Evolutionary conservation across 2,113 vertebrate genomes (phyloP), one percentile per base, ranked within the genome.

Genomic region (Oceanites oceanicus): DNA sequence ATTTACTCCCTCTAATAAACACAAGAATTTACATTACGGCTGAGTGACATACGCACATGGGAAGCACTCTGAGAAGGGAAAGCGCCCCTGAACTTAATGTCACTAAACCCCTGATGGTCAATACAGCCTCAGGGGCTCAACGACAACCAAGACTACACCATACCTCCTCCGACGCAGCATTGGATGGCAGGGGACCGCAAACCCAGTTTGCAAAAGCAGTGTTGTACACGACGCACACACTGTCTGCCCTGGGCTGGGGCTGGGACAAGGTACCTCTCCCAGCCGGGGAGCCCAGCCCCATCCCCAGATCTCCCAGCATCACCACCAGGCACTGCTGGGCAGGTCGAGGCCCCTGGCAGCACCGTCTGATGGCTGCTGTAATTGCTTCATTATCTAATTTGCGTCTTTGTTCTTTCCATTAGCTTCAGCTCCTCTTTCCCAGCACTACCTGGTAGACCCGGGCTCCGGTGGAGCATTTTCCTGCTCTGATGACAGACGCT

Each of bases 1-100:
- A 94, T 94, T 95, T 88, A 66, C 53, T 91, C 70, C 56, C 65
- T 91, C 68, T 77, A 65, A 75, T 87, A 91, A 94, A 63, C 68
- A 44, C 52, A 75, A 65, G 65, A 86, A 94, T 96, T 92, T 95
- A 84, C 45, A 32, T 84, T 45, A 70, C 0, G 7, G 53, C 62
- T 85, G 86, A 94, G 62, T 52, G 77, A 71, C 40, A 84, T 16
- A 44, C 49, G 56, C 53, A 63, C 81, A 58, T 5, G 29, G 19
- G 56, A 80, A 83, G 47, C 42, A 45, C 66, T 82, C 72, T 75
- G 75, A 8, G 65, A 96, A 78, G 40, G 26, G 61, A 86, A 96
- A 81, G 61, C 61, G 40, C 7, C 22, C 27, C 53, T 2, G 1
- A 40, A 72, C 65, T 67, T 72, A 25, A 18, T 9, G 62, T 16